A percentile compares a stretch with the other conserved stretches of the same genome.
phyloP scores from a whole-genome alignment of 1,140 invertebrate species.

The Zaprionus nigranus region DNA sequence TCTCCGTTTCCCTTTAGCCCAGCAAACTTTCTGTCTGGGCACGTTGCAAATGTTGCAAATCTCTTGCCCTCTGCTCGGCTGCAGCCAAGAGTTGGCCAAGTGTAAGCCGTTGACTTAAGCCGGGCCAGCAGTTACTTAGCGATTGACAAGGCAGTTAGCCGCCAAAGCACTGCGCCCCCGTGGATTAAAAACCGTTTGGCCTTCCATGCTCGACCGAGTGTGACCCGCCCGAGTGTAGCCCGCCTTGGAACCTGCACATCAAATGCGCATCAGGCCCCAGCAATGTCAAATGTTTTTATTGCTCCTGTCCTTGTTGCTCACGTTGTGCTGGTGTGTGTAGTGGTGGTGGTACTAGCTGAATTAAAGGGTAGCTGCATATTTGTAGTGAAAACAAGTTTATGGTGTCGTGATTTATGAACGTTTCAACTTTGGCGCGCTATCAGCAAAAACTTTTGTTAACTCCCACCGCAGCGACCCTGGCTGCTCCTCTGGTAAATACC shows the following conservation, averaged over 20 bases:
- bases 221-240: background rate
- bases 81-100: slow-evolving; percentile 59
- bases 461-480: slow-evolving; percentile 22
- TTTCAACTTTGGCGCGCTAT: slow-evolving; percentile 81
- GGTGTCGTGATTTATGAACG: slow-evolving; percentile 82
- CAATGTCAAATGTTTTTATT: slow-evolving; percentile 20
- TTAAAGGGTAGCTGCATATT: slow-evolving; percentile 61
- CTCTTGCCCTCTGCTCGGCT: slow-evolving; percentile 19
- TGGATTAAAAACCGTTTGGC: slow-evolving; percentile 69
- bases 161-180: slow-evolving; percentile 32
- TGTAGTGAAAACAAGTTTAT: slow-evolving; percentile 76
- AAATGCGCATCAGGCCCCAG: slow-evolving; percentile 41
- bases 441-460: slow-evolving; percentile 74
- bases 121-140: slow-evolving; percentile 42
- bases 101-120: slow-evolving; percentile 66
- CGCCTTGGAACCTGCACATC: slow-evolving; percentile 44
- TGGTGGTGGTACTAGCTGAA: slow-evolving; percentile 10
- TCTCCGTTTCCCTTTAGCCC: background rate
- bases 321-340: background rate
- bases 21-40: slow-evolving; percentile 6
- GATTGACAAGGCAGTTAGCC: slow-evolving; percentile 60
- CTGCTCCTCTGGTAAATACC: slow-evolving; percentile 50
- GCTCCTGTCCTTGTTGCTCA: background rate
- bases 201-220: slow-evolving; percentile 5
- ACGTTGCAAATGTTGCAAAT: slow-evolving; percentile 58